phyloP scores from a whole-genome alignment of 2,113 vertebrate species.

The Euleptes europaea region DNA sequence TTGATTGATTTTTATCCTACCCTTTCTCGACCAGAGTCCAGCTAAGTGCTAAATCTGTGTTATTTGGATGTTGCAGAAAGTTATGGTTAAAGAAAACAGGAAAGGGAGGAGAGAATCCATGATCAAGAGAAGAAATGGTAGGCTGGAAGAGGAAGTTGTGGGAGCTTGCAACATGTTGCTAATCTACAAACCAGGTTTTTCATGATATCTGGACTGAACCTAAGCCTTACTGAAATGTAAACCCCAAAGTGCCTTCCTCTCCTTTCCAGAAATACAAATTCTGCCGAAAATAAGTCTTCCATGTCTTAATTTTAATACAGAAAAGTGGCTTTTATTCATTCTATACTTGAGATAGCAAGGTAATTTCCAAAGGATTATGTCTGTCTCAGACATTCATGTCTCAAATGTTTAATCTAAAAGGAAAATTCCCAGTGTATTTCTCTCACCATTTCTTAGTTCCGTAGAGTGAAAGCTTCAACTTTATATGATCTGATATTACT shows the following conservation, averaged over 20 bases:
- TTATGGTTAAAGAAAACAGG: not conserved
- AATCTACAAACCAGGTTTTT: not conserved
- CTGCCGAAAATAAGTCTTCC: conserved; percentile 71
- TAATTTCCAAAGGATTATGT: conserved; percentile 78
- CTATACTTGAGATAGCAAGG: conserved; percentile 79
- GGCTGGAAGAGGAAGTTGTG: not conserved
- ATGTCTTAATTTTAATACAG: conserved; percentile 76
- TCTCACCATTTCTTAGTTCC: conserved; percentile 76
- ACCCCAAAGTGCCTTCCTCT: conserved; percentile 12
- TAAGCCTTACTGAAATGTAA: conserved; percentile 32
- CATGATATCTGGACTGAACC: not conserved
- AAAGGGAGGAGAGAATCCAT: not conserved
- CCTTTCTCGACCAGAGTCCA: no score
- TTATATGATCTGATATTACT: conserved; percentile 82
- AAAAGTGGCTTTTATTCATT: conserved; percentile 74
- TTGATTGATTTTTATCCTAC: no score
- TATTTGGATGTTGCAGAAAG: not conserved
- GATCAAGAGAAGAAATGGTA: not conserved
- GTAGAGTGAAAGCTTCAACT: conserved; percentile 74
- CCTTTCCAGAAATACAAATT: conserved; percentile 64
- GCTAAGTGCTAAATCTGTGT: no score
- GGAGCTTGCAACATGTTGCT: not conserved
- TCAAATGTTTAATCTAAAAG: conserved; percentile 85
- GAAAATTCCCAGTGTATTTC: conserved; percentile 77
- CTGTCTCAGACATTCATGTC: conserved; percentile 76